Conservation (phyloP, 2,888 invertebrate genomes). For the Tethea ocularis region DNA sequence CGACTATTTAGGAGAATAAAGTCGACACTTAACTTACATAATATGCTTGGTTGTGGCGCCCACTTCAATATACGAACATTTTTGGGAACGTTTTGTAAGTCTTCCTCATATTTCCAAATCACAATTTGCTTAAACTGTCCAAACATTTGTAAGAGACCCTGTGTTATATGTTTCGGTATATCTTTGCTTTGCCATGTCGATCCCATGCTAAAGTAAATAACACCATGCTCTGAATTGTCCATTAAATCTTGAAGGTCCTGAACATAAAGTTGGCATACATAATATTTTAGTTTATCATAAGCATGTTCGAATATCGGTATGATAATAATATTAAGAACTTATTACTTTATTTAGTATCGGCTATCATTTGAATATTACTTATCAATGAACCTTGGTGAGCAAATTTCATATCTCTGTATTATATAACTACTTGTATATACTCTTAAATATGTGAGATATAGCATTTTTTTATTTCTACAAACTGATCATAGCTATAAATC, state of each 20-base stretch:
- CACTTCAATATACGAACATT: conserved; percentile 69
- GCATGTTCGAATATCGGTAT: too few species aligned
- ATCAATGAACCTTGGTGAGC: not conserved
- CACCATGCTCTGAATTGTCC: conserved; percentile 64
- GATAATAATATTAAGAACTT: too few species aligned
- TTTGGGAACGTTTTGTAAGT: conserved; percentile 44
- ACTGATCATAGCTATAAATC: too few species aligned
- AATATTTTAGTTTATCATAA: too few species aligned
- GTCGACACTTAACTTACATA: conserved; percentile 41
- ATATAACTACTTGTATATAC: not conserved
- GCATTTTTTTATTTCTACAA: too few species aligned
- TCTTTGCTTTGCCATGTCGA: conserved; percentile 57
- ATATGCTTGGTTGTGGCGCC: conserved; percentile 66
- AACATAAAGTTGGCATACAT: conserved; percentile 1
- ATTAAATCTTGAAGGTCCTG: conserved; percentile 56
- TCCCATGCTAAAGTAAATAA: conserved; percentile 77
- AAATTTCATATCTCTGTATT: too few species aligned
- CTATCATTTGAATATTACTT: not conserved
- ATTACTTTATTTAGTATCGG: too few species aligned
- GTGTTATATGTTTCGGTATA: conserved; percentile 52
- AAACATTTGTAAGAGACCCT: conserved; percentile 57
- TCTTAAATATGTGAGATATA: not conserved
- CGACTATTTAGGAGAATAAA: too few species aligned
- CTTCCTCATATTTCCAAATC: conserved; percentile 72
- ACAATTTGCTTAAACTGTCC: conserved; percentile 66